Evolutionary conservation across 1,140 invertebrate genomes (phyloP), one percentile per base, ranked within the genome.

Genomic region (Sminthurinus signatus): DNA sequence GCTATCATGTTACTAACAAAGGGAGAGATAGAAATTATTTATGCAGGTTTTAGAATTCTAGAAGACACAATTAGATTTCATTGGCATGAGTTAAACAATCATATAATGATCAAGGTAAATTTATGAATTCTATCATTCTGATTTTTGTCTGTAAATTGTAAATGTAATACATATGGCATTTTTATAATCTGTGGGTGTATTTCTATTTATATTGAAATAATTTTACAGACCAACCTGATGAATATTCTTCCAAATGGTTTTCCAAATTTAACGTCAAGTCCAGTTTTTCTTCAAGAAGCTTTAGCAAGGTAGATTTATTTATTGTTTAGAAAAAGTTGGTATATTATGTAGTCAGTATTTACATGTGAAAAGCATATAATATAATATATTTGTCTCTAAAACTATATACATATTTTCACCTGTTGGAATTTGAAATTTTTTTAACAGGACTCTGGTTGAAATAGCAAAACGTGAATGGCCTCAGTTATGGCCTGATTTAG

Each of bases 401-500:
- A n/a, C n/a, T n/a, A n/a, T n/a, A n/a, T n/a, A n/a, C n/a, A n/a
- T n/a, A n/a, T n/a, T n/a, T n/a, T n/a, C n/a, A n/a, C n/a, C n/a
- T n/a, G n/a, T 36, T 63, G 28, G 27, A 32, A n/a, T 36, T 61
- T 42, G 15, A 5, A 57, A 32, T 51, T 55, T 31, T 21, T 36
- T 42, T 57, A 55, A 48, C 29, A 70, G 69, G 36, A 62, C 64
- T 14, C 61, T 70, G 17, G 69, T 70, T 0, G 69, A 70, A 62
- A 67, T 70, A 43, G 62, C 31, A 19, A 70, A 70, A 43, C 57
- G 69, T 2, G 69, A 70, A 60, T 70, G 69, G 69, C 69, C 69
- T 17, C 69, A 70, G 50, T 29, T 70, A 14, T 70, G 69, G 69
- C 65, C 65, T 1, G 42, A 65, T 55, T 57, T 70, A 17, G 60